Evolutionary conservation across 1,140 invertebrate genomes (phyloP).

Genomic region (Planococcus citri): DNA sequence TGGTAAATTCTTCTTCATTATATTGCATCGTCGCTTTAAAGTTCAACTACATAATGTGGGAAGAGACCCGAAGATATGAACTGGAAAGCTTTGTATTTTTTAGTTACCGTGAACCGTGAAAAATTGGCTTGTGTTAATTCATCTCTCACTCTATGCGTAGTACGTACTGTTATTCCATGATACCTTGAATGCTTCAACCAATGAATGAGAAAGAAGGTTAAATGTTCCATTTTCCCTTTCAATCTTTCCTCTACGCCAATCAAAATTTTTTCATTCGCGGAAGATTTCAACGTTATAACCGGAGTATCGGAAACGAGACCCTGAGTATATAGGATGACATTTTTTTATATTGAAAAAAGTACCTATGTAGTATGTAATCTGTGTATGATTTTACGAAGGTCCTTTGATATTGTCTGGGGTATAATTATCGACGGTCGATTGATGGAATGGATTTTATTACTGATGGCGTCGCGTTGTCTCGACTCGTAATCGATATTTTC

Average conservation of each 20-base stretch:
- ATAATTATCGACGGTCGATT: no score
- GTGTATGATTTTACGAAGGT: not conserved
- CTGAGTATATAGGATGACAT: not conserved
- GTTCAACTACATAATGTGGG: no score
- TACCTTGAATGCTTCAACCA: not conserved
- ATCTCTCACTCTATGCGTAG: not conserved
- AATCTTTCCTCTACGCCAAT: not conserved
- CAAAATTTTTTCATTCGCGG: not conserved
- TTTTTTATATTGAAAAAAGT: not conserved
- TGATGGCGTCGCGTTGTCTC: not conserved
- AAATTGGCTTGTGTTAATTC: not conserved
- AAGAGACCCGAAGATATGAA: no score
- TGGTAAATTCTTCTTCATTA: no score
- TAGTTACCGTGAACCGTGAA: not conserved
- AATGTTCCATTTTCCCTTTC: not conserved
- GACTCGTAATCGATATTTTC: not conserved
- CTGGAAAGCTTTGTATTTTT: not conserved
- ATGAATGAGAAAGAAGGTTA: not conserved
- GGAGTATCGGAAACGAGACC: not conserved
- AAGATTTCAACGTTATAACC: not conserved
- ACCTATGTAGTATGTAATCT: no score
- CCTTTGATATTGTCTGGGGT: not conserved
- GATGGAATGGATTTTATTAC: not conserved
- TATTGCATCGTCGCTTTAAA: no score
- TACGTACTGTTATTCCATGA: not conserved